Base-by-base conservation (phyloP, 2,113 vertebrate species). In the Ceuthmochares aereus region DNA sequence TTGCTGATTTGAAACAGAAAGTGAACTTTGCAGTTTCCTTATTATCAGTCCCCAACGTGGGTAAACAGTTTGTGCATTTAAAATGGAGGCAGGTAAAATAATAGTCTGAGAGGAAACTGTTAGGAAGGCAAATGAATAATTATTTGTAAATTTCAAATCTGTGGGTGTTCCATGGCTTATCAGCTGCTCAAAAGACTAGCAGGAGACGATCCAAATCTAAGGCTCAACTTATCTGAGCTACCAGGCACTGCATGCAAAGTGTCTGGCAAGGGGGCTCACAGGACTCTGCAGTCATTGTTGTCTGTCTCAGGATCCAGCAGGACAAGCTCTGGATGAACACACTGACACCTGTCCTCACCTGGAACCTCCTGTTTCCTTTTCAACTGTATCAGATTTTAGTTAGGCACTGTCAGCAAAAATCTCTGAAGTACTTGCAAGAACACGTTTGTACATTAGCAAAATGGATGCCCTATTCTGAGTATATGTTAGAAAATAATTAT, bases 101-200 rank as follows among this genome's bases (percentile, higher is more conserved):
- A 78, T n/a, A 89, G 63, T 30, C 21, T 75, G 60, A 70, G 82
- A 83, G 76, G 69, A 96, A 95, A 89, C 59, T 79, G 67, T 80
- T 87, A 70, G 15, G 73, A 92, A 89, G 72, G 49, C 42, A 95
- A 84, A 90, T 37, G 25, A 80, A 34, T 60, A 86, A 93, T 92
- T 87, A 62, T 54, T 88, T 93, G 47, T 87, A 94, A 94, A 90
- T 90, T 94, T 55, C 91, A 83, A 84, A 82, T 58, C 54, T 80
- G 84, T 89, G 62, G 89, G 77, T 87, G 81, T 56, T 93, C 30
- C n/a, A 12, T 45, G 60, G 43, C 42, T 89, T 91, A 82, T 87
- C 81, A 85, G 70, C 21, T 83, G 78, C 80, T 66, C 69, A 73
- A 49, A 94, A 55, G 52, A 77, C 55, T 13, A 34, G 52, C 37